Percentiles rank a stretch among this genome's conserved stretches.
phyloP scores from a whole-genome alignment of 35 echinoderm and acorn worm species.

The Anneissia japonica region DNA sequence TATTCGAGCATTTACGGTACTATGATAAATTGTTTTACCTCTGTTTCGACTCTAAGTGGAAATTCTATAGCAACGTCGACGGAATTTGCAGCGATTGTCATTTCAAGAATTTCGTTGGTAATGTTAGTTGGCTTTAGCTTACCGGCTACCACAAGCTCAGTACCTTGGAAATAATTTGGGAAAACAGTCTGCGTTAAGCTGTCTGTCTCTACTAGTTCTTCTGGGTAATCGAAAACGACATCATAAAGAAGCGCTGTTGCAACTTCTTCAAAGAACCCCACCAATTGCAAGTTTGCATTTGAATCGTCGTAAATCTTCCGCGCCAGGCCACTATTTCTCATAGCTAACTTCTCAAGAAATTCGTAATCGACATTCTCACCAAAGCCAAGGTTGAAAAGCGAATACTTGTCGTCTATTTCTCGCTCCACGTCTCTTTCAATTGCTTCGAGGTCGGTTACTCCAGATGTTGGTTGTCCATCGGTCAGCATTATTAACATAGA shows the following conservation, averaged over 20 bases:
- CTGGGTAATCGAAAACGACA: constrained; percentile 71
- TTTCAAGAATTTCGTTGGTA: constrained; percentile 30
- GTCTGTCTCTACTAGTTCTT: constrained; percentile 40
- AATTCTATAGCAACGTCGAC: constrained; percentile 1
- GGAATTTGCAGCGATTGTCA: background rate
- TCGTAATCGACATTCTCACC: constrained; percentile 77
- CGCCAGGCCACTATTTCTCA: constrained; percentile 79
- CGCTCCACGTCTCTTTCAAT: constrained; percentile 71
- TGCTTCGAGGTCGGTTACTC: constrained; percentile 47
- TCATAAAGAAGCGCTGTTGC: constrained; percentile 80
- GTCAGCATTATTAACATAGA: constrained; percentile 95
- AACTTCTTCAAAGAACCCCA: constrained; percentile 89
- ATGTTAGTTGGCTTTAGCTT: constrained; percentile 16
- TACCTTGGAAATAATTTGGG: constrained; percentile 83
- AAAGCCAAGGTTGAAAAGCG: constrained; percentile 88
- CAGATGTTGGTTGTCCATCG: constrained; percentile 84
- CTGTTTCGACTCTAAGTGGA: background rate
- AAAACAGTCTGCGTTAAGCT: constrained; percentile 55
- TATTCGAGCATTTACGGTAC: too few relatives aligned
- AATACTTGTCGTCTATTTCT: constrained; percentile 77
- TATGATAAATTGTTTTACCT: too few relatives aligned
- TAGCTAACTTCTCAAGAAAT: constrained; percentile 70
- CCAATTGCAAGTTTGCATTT: constrained; percentile 63
- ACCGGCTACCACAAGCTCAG: constrained; percentile 44
- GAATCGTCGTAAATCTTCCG: constrained; percentile 71